Percentiles rank a stretch among this genome's conserved stretches.
phyloP scores from a whole-genome alignment of 2,888 invertebrate species.

The Limenitis camilla region DNA sequence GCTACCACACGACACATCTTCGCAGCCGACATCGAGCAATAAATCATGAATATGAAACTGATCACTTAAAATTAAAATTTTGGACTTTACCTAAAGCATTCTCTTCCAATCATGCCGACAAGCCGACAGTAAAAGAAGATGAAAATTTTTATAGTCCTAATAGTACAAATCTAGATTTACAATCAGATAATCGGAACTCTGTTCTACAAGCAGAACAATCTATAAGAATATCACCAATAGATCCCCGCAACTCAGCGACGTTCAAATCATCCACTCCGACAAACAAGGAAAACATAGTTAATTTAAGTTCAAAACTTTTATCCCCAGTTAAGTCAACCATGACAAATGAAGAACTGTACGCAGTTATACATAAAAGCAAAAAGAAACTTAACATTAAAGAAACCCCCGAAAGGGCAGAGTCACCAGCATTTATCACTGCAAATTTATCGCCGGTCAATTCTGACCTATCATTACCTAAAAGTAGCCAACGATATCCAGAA shows the following conservation, averaged over 20 bases:
- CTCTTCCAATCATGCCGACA: slow-evolving; percentile 32
- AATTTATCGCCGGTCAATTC: slow-evolving; percentile 71
- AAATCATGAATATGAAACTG: slow-evolving; percentile 41
- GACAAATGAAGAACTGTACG: slow-evolving; percentile 85
- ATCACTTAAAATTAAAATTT: slow-evolving; percentile 63
- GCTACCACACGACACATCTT: slow-evolving; percentile 50
- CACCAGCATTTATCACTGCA: slow-evolving; percentile 59
- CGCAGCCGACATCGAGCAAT: slow-evolving; percentile 52
- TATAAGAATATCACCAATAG: slow-evolving; percentile 79
- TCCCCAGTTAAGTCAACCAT: slow-evolving; percentile 82
- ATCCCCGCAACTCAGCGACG: slow-evolving; percentile 74
- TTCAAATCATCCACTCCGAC: slow-evolving; percentile 83
- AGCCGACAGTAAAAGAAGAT: slow-evolving; percentile 14
- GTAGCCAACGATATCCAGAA: slow-evolving; percentile 70
- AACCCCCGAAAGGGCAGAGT: slow-evolving; percentile 62
- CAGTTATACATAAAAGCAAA: slow-evolving; percentile 85
- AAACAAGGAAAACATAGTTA: slow-evolving; percentile 62
- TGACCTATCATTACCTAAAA: slow-evolving; percentile 60
- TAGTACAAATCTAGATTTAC: slow-evolving; percentile 27
- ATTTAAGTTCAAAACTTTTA: slow-evolving; percentile 68
- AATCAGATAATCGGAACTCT: slow-evolving; percentile 6
- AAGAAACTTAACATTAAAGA: slow-evolving; percentile 81
- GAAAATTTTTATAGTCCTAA: slow-evolving; percentile 19
- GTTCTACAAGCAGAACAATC: slow-evolving; percentile 46
- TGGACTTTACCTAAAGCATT: slow-evolving; percentile 75